Evolutionary conservation across 2,113 vertebrate species (phyloP).

Genomic region (Centropristis striata): DNA sequence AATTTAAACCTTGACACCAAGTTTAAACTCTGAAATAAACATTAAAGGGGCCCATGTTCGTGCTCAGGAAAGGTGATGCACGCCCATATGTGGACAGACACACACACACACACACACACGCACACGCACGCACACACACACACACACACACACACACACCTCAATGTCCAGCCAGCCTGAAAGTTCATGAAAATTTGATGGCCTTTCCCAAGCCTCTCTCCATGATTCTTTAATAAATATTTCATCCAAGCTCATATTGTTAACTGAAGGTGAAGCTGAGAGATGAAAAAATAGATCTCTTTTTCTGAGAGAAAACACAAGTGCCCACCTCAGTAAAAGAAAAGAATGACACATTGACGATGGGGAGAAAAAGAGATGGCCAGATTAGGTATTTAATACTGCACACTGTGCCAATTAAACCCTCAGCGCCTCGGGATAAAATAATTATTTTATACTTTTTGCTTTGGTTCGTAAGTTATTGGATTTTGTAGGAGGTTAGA

Average conservation of each 20-base stretch:
- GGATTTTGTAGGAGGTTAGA: neutral
- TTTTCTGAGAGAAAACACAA: conserved; percentile 2
- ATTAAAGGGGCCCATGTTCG: neutral
- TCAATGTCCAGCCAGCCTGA: conserved; percentile 45
- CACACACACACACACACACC: neutral
- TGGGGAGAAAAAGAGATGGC: neutral
- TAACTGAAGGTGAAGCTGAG: neutral
- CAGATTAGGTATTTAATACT: neutral
- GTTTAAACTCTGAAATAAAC: neutral
- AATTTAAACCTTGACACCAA: neutral
- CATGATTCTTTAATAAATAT: conserved; percentile 60
- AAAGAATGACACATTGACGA: neutral
- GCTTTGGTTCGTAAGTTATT: conserved; percentile 3
- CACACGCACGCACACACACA: neutral
- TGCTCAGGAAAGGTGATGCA: neutral
- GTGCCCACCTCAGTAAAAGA: neutral
- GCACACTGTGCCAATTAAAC: neutral
- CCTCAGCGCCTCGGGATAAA: neutral
- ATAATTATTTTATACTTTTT: neutral
- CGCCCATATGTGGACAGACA: neutral
- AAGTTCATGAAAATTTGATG: conserved; percentile 64
- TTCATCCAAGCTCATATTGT: conserved; percentile 48
- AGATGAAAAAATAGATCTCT: neutral
- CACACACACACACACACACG: neutral
- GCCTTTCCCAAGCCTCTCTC: conserved; percentile 20